These are phyloP conservation scores for Origma solitaria DNA, from an alignment of 2,113 vertebrate genomes.

Conservation along the genomic window DNA sequence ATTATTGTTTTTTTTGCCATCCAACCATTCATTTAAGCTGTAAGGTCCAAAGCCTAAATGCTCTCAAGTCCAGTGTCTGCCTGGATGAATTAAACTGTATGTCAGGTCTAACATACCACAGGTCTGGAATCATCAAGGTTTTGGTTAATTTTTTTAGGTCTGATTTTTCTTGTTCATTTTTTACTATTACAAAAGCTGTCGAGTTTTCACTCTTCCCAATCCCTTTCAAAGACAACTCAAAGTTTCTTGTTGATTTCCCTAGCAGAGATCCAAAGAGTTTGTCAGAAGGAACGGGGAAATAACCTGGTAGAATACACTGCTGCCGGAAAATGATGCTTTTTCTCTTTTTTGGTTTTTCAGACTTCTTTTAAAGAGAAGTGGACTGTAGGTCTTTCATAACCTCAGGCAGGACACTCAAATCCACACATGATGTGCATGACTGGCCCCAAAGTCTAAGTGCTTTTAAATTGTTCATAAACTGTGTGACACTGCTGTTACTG, in stretches of 20 bases:
- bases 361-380: not conserved
- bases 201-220: not conserved
- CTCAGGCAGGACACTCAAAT: not conserved
- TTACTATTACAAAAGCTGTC: not conserved
- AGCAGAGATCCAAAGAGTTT: not conserved
- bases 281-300: not conserved
- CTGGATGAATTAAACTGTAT: not conserved
- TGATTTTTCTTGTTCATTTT: not conserved
- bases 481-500: not conserved
- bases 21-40: not conserved
- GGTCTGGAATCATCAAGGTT: not conserved
- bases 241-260: not conserved
- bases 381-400: slow-evolving; percentile 9
- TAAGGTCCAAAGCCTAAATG: not conserved
- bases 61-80: not conserved
- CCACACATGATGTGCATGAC: not conserved
- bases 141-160: not conserved
- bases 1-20: not conserved
- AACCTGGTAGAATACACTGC: not conserved
- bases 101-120: not conserved
- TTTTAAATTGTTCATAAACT: slow-evolving; percentile 30
- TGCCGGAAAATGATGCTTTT: not conserved
- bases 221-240: not conserved
- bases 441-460: not conserved
- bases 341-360: not conserved